Evolutionary conservation across 35 echinoderm and acorn worm genomes (phyloP).

Genomic region (Nesometra sesokonis): DNA sequence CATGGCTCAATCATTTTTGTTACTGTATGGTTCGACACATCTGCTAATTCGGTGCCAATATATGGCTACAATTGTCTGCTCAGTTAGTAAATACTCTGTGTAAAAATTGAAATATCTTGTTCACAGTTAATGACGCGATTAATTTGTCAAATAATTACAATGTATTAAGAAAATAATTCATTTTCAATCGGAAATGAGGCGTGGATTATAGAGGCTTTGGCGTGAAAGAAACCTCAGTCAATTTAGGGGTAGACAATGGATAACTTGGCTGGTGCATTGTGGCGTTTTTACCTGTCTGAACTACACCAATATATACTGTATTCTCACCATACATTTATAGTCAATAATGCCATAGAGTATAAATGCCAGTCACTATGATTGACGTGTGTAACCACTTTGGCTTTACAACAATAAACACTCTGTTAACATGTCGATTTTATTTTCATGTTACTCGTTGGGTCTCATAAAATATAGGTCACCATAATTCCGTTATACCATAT

Average conservation of each 20-base stretch:
- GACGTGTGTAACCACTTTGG: neutral
- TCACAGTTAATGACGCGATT: neutral
- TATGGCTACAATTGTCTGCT: too few species aligned
- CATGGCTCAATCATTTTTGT: too few species aligned
- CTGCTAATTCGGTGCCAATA: too few species aligned
- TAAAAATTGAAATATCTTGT: neutral
- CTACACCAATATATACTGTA: neutral
- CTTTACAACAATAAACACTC: neutral
- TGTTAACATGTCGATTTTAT: too few species aligned
- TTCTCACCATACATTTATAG: neutral
- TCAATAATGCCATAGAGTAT: neutral
- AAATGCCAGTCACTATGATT: neutral
- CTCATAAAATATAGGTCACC: too few species aligned
- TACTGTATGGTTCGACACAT: too few species aligned
- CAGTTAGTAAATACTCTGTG: too few species aligned
- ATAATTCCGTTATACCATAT: too few species aligned
- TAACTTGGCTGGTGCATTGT: neutral
- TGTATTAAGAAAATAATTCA: neutral
- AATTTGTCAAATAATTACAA: neutral
- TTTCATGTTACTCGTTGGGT: too few species aligned
- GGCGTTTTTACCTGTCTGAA: neutral
- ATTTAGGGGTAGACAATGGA: neutral
- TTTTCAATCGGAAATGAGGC: neutral
- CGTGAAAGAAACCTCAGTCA: neutral
- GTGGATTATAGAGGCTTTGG: neutral